These are phyloP conservation scores for Aethina tumida DNA, from an alignment of 1,140 invertebrate genomes.

Conservation along the genomic window DNA sequence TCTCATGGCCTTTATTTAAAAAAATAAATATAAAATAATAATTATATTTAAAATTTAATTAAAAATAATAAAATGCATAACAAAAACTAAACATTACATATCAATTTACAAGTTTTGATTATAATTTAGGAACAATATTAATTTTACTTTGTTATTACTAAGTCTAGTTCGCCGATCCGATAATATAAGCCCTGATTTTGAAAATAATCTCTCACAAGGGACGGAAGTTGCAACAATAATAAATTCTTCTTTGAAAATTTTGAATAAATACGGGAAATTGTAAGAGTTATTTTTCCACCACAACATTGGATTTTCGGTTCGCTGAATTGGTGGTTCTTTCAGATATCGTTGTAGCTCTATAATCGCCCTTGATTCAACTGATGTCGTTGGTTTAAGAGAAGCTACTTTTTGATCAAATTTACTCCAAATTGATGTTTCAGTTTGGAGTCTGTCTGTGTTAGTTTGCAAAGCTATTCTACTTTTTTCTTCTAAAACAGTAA, in stretches of 20 bases:
- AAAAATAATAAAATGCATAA: too few relatives aligned
- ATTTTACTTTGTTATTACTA: background rate
- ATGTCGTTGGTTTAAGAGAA: too few relatives aligned
- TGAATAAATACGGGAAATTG: slow-evolving; percentile 9
- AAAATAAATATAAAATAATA: too few relatives aligned
- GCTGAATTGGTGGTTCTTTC: slow-evolving; percentile 6
- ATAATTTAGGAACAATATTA: slow-evolving; percentile 6
- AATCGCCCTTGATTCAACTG: slow-evolving; percentile 7
- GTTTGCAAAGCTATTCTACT: too few relatives aligned
- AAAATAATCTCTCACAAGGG: slow-evolving; percentile 9
- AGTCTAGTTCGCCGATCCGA: slow-evolving; percentile 7
- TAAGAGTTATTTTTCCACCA: slow-evolving; percentile 14
- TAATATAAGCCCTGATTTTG: slow-evolving; percentile 7
- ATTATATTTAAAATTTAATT: too few relatives aligned
- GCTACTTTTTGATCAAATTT: too few relatives aligned
- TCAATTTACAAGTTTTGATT: too few relatives aligned
- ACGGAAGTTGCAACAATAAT: slow-evolving; percentile 8
- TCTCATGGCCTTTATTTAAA: too few relatives aligned
- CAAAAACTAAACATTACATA: too few relatives aligned
- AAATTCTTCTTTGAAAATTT: slow-evolving; percentile 7
- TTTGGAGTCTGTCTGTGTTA: too few relatives aligned
- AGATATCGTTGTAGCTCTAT: slow-evolving; percentile 9
- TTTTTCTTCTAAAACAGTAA: too few relatives aligned
- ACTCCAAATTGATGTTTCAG: too few relatives aligned
- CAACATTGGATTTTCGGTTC: slow-evolving; percentile 6